phyloP scores from a whole-genome alignment of 2,797 vertebrate genomes.

The Sebastes miniatus region DNA sequence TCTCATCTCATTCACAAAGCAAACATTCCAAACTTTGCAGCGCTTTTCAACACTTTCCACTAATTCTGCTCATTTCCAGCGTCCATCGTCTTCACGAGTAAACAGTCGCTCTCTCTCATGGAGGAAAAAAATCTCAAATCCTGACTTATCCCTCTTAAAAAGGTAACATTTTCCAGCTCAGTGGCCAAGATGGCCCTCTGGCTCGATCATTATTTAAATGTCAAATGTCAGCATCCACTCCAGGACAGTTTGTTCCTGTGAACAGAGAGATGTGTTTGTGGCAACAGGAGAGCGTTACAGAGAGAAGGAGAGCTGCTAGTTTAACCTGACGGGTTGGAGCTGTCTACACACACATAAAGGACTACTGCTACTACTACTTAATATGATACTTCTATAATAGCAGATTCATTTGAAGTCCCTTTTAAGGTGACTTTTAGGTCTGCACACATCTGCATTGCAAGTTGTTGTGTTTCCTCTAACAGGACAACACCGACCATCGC shows the following conservation, averaged over 20 bases:
- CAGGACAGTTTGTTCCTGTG: slow-evolving; percentile 35
- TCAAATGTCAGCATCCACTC: slow-evolving; percentile 39
- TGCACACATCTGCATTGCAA: background rate
- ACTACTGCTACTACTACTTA: background rate
- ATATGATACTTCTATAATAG: background rate
- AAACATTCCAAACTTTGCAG: slow-evolving; percentile 68
- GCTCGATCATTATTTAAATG: slow-evolving; percentile 51
- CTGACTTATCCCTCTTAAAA: slow-evolving; percentile 42
- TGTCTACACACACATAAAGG: background rate
- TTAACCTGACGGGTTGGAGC: background rate
- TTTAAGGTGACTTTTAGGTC: background rate
- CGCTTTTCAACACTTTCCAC: slow-evolving; percentile 72
- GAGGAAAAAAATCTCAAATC: slow-evolving; percentile 42
- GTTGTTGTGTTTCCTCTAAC: background rate
- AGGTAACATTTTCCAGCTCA: slow-evolving; percentile 66
- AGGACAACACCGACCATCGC: background rate
- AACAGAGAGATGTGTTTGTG: slow-evolving; percentile 22
- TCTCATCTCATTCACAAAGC: slow-evolving; percentile 72
- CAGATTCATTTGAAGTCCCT: background rate
- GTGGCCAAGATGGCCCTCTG: slow-evolving; percentile 44
- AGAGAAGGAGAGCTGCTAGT: background rate
- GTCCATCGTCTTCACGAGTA: slow-evolving; percentile 58
- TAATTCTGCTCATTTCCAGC: slow-evolving; percentile 65
- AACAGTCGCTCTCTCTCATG: slow-evolving; percentile 44
- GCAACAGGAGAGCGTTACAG: background rate